Conservation (phyloP, 2,113 vertebrate species). For the Reinhardtius hippoglossoides region DNA sequence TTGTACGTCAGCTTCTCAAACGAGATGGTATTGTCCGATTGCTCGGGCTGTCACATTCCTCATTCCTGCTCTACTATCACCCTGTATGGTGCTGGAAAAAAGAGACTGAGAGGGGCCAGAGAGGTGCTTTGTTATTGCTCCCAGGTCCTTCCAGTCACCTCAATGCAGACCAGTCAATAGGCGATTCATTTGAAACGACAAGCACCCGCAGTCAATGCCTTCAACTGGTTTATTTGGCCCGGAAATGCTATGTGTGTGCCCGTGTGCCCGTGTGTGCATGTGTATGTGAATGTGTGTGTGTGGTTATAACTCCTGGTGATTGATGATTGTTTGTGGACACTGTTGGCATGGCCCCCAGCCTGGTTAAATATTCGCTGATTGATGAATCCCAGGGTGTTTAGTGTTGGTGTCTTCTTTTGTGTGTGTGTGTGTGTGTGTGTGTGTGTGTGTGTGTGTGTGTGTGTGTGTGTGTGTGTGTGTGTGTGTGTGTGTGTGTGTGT, state of each 20-base stretch:
- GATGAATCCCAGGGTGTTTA: slow-evolving; percentile 41
- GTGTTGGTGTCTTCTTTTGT: slow-evolving; percentile 23
- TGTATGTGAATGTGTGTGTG: slow-evolving; percentile 12
- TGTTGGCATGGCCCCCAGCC: slow-evolving; percentile 55
- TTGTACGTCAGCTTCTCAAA: slow-evolving; percentile 72
- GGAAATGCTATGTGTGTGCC: slow-evolving; percentile 43
- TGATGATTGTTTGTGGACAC: slow-evolving; percentile 71
- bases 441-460: too few species aligned
- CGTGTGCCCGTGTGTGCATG: slow-evolving; percentile 18
- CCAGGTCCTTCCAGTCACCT: slow-evolving; percentile 49
- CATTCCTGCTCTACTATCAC: slow-evolving; percentile 53
- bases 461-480: too few species aligned
- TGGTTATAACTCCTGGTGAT: slow-evolving; percentile 51
- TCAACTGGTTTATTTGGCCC: slow-evolving; percentile 59
- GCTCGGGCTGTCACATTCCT: slow-evolving; percentile 60
- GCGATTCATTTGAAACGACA: slow-evolving; percentile 67
- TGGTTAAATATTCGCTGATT: slow-evolving; percentile 58
- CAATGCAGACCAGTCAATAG: slow-evolving; percentile 58
- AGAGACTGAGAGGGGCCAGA: background rate
- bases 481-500: too few species aligned
- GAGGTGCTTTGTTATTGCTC: slow-evolving; percentile 21
- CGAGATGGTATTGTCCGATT: slow-evolving; percentile 65
- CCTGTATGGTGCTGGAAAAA: slow-evolving; percentile 28
- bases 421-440: too few species aligned
- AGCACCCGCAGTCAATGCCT: slow-evolving; percentile 53